Base-by-base conservation (phyloP, 2,113 vertebrate species). In the Passer montanus region DNA sequence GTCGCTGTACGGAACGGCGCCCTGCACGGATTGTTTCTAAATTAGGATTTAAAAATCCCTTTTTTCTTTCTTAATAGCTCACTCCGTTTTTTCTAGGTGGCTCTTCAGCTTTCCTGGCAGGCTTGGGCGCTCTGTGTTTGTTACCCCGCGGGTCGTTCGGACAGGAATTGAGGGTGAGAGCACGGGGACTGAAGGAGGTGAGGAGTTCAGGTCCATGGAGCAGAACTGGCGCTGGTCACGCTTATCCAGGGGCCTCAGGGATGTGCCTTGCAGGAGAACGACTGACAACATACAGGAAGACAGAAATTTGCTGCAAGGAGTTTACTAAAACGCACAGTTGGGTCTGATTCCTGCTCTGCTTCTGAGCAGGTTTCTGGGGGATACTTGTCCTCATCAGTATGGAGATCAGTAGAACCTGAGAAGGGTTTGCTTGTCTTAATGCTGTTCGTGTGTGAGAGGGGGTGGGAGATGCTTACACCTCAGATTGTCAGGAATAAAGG, bases 211-310 rank as follows among this genome's bases (percentile, higher is more conserved):
- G 24, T 33, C 21, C 14, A 0, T 2, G 28, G 16, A 19, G 27
- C 28, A 47, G 41, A 17, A 6, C 5, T 0, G 13, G 4, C 35
- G 1, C 5, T 2, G 15, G 2, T 41, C 30, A 4, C 14, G 0
- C 35, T 31, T 27, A 20, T 2, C 28, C 68, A 28, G 19, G 28
- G 50, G 8, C 44, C 41, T 7, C 6, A 37, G 58, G 69, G 6
- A 15, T 1, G 41, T 9, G 21, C 31, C 4, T 26, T 31, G 60
- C 16, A 6, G 56, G 3, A 11, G 39, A 28, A 18, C 5, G 7
- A 31, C 22, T 12, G 0, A 0, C 16, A 37, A 4, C 22, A 1
- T 3, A 10, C 67, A 9, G 21, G 18, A 39, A 64, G 16, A 12
- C 13, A 44, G 18, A 66, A 44, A 9, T 7, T 8, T n/a, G 22